Percentiles rank a stretch among this genome's conserved stretches.
phyloP scores from a whole-genome alignment of 1,140 invertebrate genomes.

The Drosophila azteca region DNA sequence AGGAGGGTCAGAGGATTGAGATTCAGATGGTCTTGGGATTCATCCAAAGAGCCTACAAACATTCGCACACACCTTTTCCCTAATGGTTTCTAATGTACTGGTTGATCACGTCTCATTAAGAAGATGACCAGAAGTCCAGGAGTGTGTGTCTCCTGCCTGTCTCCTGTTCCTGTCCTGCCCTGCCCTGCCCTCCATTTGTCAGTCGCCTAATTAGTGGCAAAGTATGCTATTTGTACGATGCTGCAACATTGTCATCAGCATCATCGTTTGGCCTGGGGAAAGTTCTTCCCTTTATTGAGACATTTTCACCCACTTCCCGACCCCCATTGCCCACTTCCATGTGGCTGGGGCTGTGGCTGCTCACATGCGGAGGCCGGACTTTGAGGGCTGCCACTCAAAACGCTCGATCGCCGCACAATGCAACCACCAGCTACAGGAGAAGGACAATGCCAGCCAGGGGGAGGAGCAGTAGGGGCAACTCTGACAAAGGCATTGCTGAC shows the following conservation, averaged over 20 bases:
- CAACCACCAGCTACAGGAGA: constrained; percentile 8
- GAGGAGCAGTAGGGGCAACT: background rate
- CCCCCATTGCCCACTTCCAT: background rate
- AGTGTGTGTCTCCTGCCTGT: background rate
- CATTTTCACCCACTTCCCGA: background rate
- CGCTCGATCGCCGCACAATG: constrained; percentile 31
- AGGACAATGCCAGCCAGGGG: constrained; percentile 16
- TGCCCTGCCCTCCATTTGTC: constrained; percentile 35
- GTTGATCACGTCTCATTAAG: no score
- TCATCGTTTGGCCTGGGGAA: constrained; percentile 20
- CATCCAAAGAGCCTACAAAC: no score
- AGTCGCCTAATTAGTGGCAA: constrained; percentile 67
- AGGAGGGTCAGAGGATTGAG: no score
- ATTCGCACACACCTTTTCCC: no score
- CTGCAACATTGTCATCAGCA: constrained; percentile 26
- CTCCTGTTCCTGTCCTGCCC: background rate
- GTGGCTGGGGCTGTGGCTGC: background rate
- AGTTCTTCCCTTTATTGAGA: constrained; percentile 40
- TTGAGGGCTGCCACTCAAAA: constrained; percentile 27
- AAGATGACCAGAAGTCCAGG: no score
- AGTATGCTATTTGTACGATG: constrained; percentile 59
- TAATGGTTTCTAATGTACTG: no score
- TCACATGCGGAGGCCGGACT: constrained; percentile 9
- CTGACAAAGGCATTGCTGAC: constrained; percentile 34
- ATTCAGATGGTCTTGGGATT: no score